Evolutionary conservation across 2,888 invertebrate genomes (phyloP), one percentile per base, ranked within the genome.

Genomic region (Idaea dimidiata): DNA sequence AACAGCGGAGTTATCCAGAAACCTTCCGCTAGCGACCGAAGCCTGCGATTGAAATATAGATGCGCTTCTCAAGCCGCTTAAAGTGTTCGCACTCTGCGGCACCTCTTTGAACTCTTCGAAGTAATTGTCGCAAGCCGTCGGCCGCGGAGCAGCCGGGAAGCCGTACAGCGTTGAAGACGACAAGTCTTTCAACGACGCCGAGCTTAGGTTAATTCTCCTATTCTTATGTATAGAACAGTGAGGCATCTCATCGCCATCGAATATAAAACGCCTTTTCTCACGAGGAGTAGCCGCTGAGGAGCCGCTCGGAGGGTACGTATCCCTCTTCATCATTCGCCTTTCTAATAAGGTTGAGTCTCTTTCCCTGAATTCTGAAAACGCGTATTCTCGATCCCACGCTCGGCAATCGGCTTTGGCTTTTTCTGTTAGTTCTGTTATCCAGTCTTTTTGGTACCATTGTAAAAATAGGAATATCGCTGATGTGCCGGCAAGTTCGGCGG

Each of bases 401-500:
- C 91, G 82, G 60, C 90, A 90, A 63, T 92, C 91, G 0, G 90
- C 89, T 76, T 91, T 91, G 0, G 92, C 90, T 75, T 88, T 91
- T 78, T 93, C 89, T 64, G 92, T 82, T 65, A 93, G 75, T 79
- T 93, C 89, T 73, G 92, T 90, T 67, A 93, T 89, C 93, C 94
- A 93, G 84, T 94, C 94, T 83, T 93, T 93, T 86, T 95, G 95
- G 78, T 96, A 95, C 94, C 95, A 95, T 82, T 96, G 95, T 76
- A 98, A 96, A 89, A 97, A 98, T 70, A 97, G 94, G 84, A 97
- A 97, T 72, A 98, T 96, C 65, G 97, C 97, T 67, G 96, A 95
- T 16, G 97, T 96, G 55, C 97, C 98, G 33, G 97, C 96, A 68
- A 97, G 90, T 84, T 98, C 97, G 8, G 96, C 96, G 63, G 95